These are phyloP conservation scores for Mesorhabditis sp. DNA, from an alignment of 2,888 invertebrate species.

Conservation along the genomic window DNA sequence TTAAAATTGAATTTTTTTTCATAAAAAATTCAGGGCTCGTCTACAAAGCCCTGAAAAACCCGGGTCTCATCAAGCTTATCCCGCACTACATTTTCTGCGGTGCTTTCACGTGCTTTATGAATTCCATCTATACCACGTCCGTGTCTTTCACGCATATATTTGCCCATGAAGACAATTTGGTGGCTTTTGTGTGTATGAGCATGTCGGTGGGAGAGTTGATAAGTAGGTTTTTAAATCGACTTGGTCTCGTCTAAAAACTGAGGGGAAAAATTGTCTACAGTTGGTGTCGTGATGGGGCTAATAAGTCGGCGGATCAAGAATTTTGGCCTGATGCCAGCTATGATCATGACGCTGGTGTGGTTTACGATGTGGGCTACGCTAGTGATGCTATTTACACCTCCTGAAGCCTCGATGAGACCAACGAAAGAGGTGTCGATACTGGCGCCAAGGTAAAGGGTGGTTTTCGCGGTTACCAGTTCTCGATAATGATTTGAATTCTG, in stretches of 20 bases:
- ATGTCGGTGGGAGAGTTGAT: constrained; percentile 5
- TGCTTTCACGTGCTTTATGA: background rate
- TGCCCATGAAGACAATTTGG: background rate
- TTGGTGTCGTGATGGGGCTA: background rate
- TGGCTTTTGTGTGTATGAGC: background rate
- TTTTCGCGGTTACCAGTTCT: no score
- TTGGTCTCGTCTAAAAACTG: no score
- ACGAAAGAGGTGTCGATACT: background rate
- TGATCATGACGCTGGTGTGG: background rate
- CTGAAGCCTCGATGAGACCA: constrained; percentile 5
- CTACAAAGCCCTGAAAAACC: background rate
- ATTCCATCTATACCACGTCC: background rate
- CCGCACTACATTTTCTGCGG: background rate
- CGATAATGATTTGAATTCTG: no score
- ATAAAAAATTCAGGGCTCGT: background rate
- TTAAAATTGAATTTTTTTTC: background rate
- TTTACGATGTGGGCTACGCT: background rate
- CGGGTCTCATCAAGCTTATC: background rate
- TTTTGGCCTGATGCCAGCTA: background rate
- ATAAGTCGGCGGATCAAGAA: background rate
- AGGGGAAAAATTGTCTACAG: no score
- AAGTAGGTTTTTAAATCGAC: no score
- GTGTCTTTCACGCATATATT: background rate
- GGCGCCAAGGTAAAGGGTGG: background rate
- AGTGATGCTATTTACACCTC: background rate